phyloP scores from a whole-genome alignment of 2,888 invertebrate species.

The Hypomecis punctinalis region DNA sequence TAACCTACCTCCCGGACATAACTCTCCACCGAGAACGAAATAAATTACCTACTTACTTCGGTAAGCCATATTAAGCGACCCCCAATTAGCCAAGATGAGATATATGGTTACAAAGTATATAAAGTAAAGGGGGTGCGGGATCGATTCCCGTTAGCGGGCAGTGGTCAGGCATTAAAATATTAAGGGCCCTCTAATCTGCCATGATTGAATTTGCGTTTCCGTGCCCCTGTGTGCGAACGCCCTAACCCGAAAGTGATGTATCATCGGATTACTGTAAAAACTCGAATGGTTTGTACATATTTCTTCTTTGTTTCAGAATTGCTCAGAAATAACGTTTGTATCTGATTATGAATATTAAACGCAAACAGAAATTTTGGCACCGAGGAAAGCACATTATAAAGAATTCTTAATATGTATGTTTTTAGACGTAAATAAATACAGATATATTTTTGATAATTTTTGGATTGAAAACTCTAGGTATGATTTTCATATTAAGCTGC shows the following conservation, averaged over 20 bases:
- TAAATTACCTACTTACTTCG: slow-evolving; percentile 83
- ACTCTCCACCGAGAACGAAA: slow-evolving; percentile 71
- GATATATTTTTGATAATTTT: no score
- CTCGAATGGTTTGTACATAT: slow-evolving; percentile 36
- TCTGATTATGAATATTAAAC: no score
- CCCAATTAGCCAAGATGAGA: slow-evolving; percentile 82
- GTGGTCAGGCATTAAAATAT: slow-evolving; percentile 84
- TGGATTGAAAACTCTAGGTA: no score
- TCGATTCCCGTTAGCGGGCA: slow-evolving; percentile 79
- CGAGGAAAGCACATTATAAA: no score
- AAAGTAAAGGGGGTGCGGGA: slow-evolving; percentile 63
- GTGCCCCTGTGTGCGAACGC: slow-evolving; percentile 59
- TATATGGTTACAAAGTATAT: slow-evolving; percentile 77
- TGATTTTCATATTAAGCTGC: no score
- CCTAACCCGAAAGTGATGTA: slow-evolving; percentile 65
- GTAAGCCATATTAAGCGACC: slow-evolving; percentile 84
- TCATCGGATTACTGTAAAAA: slow-evolving; percentile 55
- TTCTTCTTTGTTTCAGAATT: no score
- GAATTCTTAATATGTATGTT: no score
- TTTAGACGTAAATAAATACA: no score
- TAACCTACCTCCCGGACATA: slow-evolving; percentile 51
- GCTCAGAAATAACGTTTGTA: no score
- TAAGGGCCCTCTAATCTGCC: slow-evolving; percentile 80
- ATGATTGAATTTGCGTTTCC: slow-evolving; percentile 83
- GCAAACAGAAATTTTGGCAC: no score